Conservation (phyloP, 2,888 invertebrate species). For the Ophioninae sp. region DNA sequence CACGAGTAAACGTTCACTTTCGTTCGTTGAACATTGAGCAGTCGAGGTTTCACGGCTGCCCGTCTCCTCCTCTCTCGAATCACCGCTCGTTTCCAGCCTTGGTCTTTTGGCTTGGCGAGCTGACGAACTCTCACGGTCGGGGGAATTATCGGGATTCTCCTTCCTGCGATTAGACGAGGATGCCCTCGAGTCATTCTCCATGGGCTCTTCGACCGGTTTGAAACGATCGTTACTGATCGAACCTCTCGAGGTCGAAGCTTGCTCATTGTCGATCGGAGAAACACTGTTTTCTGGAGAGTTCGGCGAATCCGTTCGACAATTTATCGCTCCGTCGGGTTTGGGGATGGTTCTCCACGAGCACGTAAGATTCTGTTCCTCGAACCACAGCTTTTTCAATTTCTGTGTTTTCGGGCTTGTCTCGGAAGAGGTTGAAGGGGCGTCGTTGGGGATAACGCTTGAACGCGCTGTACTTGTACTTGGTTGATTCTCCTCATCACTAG, state of each 20-base stretch:
- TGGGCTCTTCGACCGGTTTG: constrained; percentile 46
- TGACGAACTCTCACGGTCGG: constrained; percentile 43
- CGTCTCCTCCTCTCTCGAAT: background rate
- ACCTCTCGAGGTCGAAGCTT: constrained; percentile 44
- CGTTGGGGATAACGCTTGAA: background rate
- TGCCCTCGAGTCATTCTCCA: constrained; percentile 69
- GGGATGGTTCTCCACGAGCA: constrained; percentile 79
- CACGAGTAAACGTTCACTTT: constrained; percentile 6
- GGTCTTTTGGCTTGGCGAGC: constrained; percentile 20
- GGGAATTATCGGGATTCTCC: constrained; percentile 66
- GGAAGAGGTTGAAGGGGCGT: constrained; percentile 21
- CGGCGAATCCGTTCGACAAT: background rate
- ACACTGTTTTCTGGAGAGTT: background rate
- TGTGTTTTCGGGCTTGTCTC: background rate
- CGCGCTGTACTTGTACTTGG: constrained; percentile 34
- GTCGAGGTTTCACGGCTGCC: background rate
- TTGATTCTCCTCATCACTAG: constrained; percentile 50
- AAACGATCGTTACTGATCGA: background rate
- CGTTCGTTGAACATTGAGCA: constrained; percentile 9
- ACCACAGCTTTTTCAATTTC: constrained; percentile 81
- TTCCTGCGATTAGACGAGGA: constrained; percentile 70
- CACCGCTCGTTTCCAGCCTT: constrained; percentile 14
- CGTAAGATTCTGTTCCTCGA: constrained; percentile 84
- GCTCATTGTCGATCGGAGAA: constrained; percentile 9
- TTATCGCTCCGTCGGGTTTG: constrained; percentile 23